Evolutionary conservation across 2,113 vertebrate genomes (phyloP).

Genomic region (Emberiza fucata): DNA sequence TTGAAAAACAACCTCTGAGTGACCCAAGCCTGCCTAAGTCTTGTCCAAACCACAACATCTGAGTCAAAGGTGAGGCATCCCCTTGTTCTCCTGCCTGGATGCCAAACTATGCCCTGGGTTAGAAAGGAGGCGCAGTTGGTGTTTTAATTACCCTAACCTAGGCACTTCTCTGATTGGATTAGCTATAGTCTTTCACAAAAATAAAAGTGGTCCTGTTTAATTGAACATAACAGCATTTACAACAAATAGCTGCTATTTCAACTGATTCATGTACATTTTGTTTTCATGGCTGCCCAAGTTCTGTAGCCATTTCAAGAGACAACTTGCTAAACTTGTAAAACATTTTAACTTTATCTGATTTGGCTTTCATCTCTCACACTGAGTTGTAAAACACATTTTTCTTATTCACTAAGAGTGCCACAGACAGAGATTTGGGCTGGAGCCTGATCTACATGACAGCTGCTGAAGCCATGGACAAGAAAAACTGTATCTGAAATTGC

Average conservation of each 20-base stretch:
- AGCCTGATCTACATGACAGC: constrained; percentile 22
- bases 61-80: background rate
- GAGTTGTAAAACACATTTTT: background rate
- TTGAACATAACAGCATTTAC: background rate
- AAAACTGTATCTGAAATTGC: background rate
- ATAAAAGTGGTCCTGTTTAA: background rate
- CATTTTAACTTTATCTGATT: background rate
- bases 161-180: background rate
- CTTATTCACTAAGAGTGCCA: background rate
- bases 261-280: background rate
- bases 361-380: background rate
- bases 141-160: background rate
- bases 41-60: background rate
- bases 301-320: background rate
- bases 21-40: background rate
- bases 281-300: background rate
- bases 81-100: background rate
- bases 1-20: background rate
- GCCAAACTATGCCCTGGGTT: background rate
- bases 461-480: background rate
- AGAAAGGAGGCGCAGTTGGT: background rate
- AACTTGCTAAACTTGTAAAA: background rate
- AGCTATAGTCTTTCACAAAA: background rate
- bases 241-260: background rate
- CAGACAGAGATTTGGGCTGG: background rate